Percentiles rank a stretch among this genome's conserved stretches.
Evolutionary conservation across 2,888 invertebrate species (phyloP).

Genomic region (Monopis laevigella): DNA sequence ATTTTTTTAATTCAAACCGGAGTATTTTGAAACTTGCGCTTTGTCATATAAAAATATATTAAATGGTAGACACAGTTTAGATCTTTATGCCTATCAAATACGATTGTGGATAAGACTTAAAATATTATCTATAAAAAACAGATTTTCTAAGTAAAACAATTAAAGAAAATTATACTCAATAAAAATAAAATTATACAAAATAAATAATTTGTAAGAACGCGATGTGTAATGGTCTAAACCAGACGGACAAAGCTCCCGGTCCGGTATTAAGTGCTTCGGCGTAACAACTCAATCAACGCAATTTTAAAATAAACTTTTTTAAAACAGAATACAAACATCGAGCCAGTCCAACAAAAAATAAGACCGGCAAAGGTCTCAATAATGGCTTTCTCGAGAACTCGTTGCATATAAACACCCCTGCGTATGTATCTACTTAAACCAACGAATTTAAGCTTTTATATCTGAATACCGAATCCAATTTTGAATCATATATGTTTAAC

Average conservation of each 20-base stretch:
- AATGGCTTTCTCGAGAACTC: slow-evolving; percentile 52
- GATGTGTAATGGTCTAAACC: neutral
- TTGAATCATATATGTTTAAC: too few relatives aligned
- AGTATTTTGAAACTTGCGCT: too few relatives aligned
- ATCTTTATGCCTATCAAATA: too few relatives aligned
- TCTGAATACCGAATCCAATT: too few relatives aligned
- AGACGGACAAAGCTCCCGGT: slow-evolving; percentile 21
- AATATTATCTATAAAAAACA: too few relatives aligned
- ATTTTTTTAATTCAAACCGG: too few relatives aligned
- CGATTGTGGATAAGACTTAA: too few relatives aligned
- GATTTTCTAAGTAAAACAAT: too few relatives aligned
- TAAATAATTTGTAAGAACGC: too few relatives aligned
- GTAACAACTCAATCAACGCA: slow-evolving; percentile 62
- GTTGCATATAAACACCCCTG: slow-evolving; percentile 25
- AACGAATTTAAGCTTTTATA: neutral
- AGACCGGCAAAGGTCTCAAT: slow-evolving; percentile 41
- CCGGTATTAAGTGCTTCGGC: slow-evolving; percentile 17
- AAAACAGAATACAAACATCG: slow-evolving; percentile 33
- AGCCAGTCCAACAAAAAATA: slow-evolving; percentile 41
- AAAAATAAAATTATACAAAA: too few relatives aligned
- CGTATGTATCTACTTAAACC: slow-evolving; percentile 1
- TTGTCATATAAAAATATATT: too few relatives aligned
- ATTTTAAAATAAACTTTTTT: slow-evolving; percentile 54
- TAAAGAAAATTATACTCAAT: neutral
- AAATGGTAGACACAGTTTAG: too few relatives aligned